A percentile compares a stretch with the other conserved stretches of the same genome.
Evolutionary conservation across 2,888 invertebrate genomes (phyloP).

Genomic region (Nemotelus nigrinus): DNA sequence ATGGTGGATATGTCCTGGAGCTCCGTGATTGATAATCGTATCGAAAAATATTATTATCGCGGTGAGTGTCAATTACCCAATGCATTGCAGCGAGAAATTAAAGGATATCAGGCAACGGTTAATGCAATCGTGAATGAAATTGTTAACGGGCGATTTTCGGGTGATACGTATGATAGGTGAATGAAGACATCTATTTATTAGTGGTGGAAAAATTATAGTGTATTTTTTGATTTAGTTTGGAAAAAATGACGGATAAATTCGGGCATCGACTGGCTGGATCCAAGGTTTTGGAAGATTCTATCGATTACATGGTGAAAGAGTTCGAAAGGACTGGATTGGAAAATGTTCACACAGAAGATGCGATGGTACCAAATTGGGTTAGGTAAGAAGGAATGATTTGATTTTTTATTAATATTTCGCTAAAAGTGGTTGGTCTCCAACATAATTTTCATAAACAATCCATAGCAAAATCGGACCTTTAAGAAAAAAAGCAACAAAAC

Average conservation of each 20-base stretch:
- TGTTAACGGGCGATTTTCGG: slow-evolving; percentile 67
- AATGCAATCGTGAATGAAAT: slow-evolving; percentile 68
- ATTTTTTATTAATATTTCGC: too few relatives aligned
- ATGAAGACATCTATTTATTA: slow-evolving; percentile 51
- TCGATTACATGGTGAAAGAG: slow-evolving; percentile 71
- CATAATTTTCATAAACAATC: too few relatives aligned
- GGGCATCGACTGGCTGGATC: slow-evolving; percentile 74
- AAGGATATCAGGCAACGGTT: slow-evolving; percentile 67
- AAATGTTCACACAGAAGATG: slow-evolving; percentile 78
- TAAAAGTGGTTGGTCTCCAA: too few relatives aligned
- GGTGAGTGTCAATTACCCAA: slow-evolving; percentile 62
- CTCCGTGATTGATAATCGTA: slow-evolving; percentile 47
- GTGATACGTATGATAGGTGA: slow-evolving; percentile 69
- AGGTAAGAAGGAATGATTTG: slow-evolving; percentile 53
- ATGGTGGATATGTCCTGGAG: slow-evolving; percentile 1
- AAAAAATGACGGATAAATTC: slow-evolving; percentile 69
- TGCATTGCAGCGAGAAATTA: slow-evolving; percentile 70
- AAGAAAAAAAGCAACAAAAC: too few relatives aligned
- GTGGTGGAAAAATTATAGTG: too few relatives aligned
- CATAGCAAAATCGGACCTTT: too few relatives aligned
- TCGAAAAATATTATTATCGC: slow-evolving; percentile 40
- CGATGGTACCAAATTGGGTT: slow-evolving; percentile 70
- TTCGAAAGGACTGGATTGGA: slow-evolving; percentile 66
- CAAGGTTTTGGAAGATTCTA: slow-evolving; percentile 71
- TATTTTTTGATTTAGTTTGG: slow-evolving; percentile 57